Conservation (phyloP, 2,888 invertebrate species). For the Anagyrus pseudococci region DNA sequence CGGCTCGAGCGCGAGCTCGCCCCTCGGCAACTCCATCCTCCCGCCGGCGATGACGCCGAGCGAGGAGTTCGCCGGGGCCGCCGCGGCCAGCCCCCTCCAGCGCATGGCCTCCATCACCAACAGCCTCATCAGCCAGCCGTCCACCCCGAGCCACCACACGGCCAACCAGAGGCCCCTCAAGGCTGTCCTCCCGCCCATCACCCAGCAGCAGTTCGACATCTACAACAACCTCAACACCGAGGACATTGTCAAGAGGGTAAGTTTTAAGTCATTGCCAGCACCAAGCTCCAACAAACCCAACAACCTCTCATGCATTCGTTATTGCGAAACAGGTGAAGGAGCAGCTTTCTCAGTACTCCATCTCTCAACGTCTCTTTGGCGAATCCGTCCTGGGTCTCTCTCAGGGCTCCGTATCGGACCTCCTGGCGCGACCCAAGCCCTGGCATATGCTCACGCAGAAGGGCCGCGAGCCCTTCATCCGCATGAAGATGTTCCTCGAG, state of each 20-base stretch:
- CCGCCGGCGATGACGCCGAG: constrained; percentile 84
- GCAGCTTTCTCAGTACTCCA: constrained; percentile 92
- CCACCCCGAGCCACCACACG: constrained; percentile 84
- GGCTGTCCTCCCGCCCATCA: constrained; percentile 96
- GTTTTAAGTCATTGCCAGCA: no score
- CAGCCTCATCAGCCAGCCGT: constrained; percentile 90
- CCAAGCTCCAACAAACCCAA: no score
- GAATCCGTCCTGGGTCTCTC: constrained; percentile 96
- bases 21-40: constrained; percentile 83
- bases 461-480: constrained; percentile 94
- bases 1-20: constrained; percentile 80
- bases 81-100: constrained; percentile 92
- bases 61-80: constrained; percentile 80
- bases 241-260: constrained; percentile 89
- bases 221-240: constrained; percentile 98
- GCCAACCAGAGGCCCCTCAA: constrained; percentile 89
- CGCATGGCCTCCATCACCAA: constrained; percentile 98
- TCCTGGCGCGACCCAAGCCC: constrained; percentile 95
- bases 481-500: constrained; percentile 98
- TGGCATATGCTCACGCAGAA: constrained; percentile 99
- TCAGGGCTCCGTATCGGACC: constrained; percentile 96
- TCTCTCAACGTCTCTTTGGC: constrained; percentile 97
- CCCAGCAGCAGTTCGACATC: constrained; percentile 98
- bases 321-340: constrained; percentile 77
- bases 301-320: no score